phyloP scores from a whole-genome alignment of 1,140 invertebrate species.

The Cyphomyrmex costatus region DNA sequence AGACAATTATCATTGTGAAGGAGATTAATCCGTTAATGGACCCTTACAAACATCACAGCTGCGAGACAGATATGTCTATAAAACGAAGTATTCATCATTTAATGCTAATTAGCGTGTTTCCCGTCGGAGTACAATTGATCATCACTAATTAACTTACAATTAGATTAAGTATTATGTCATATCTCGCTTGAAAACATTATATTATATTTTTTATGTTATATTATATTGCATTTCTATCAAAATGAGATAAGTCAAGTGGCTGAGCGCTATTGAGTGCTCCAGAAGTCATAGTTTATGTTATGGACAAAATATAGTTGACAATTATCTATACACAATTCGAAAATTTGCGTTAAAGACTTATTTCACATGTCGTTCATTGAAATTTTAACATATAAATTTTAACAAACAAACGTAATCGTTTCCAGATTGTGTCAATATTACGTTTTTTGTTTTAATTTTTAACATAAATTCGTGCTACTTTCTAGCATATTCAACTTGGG shows the following conservation, averaged over 20 bases:
- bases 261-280: neutral
- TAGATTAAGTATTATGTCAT: neutral
- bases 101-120: constrained; percentile 38
- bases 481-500: too few species aligned
- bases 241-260: neutral
- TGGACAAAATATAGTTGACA: neutral
- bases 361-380: too few species aligned
- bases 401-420: too few species aligned
- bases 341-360: too few species aligned
- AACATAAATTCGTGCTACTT: too few species aligned
- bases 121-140: constrained; percentile 28
- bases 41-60: constrained; percentile 53
- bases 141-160: constrained; percentile 1
- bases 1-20: constrained; percentile 57
- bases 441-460: too few species aligned
- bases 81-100: constrained; percentile 49
- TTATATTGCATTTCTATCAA: neutral
- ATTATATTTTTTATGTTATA: neutral
- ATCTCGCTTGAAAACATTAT: neutral
- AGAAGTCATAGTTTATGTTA: neutral
- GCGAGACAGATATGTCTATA: constrained; percentile 41
- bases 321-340: neutral
- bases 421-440: too few species aligned
- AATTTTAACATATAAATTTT: too few species aligned
- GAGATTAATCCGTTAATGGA: constrained; percentile 60